Evolutionary conservation across 2,888 invertebrate genomes (phyloP).

Genomic region (Isoperla grammatica): DNA sequence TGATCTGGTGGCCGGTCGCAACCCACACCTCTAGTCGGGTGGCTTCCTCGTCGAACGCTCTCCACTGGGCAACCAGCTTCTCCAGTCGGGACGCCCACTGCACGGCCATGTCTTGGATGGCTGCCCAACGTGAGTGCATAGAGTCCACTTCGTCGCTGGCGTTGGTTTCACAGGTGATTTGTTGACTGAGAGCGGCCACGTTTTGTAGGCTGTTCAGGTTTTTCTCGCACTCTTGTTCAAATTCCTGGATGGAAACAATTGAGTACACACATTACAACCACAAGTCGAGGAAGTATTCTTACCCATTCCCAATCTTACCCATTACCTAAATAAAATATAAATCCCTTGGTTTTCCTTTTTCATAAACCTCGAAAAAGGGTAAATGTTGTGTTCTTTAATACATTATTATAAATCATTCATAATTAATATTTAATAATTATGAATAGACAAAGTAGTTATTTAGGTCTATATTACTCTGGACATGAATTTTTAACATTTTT

Average conservation of each 20-base stretch:
- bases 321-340: constrained; percentile 16
- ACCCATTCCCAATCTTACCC: no score
- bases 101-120: constrained; percentile 71
- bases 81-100: constrained; percentile 75
- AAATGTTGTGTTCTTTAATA: no score
- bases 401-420: no score
- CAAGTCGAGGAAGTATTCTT: no score
- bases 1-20: constrained; percentile 56
- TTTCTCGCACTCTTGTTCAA: constrained; percentile 72
- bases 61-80: constrained; percentile 73
- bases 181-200: constrained; percentile 66
- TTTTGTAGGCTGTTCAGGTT: constrained; percentile 69
- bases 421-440: no score
- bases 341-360: no score
- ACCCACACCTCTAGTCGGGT: constrained; percentile 75
- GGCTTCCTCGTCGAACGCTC: constrained; percentile 71
- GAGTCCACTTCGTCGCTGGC: constrained; percentile 45
- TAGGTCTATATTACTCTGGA: no score
- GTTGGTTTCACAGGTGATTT: constrained; percentile 66
- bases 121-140: constrained; percentile 46
- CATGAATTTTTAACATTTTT: no score
- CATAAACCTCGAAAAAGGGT: no score
- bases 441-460: no score
- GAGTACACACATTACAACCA: no score
- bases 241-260: constrained; percentile 46